These are phyloP conservation scores for Chelonoidis abingdonii DNA, from an alignment of 2,113 vertebrate species.

Conservation along the genomic window DNA sequence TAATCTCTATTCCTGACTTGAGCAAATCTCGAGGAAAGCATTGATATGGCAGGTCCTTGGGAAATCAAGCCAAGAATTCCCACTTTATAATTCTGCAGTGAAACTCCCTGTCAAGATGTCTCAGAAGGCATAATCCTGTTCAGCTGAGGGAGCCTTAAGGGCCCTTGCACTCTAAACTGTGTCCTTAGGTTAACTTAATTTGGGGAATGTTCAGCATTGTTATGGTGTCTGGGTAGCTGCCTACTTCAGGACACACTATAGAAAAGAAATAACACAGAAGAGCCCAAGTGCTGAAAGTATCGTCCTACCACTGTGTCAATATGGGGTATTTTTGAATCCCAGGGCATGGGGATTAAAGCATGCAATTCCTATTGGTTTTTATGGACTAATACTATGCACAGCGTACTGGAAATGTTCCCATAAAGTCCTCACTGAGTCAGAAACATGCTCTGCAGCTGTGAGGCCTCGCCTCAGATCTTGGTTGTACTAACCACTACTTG, in stretches of 20 bases:
- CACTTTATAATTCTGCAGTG: not conserved
- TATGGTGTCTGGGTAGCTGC: not conserved
- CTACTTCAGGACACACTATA: not conserved
- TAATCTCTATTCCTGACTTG: not conserved
- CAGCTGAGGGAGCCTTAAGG: not conserved
- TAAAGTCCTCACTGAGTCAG: not conserved
- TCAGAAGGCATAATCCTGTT: not conserved
- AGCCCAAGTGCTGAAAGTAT: constrained; percentile 8
- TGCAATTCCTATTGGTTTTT: not conserved
- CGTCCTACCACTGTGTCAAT: not conserved
- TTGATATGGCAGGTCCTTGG: not conserved
- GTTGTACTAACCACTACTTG: not conserved
- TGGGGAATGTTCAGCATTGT: not conserved
- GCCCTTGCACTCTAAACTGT: not conserved
- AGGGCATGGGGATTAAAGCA: not conserved
- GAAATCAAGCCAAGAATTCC: not conserved
- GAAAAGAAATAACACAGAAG: not conserved
- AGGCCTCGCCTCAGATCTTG: not conserved
- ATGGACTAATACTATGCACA: not conserved
- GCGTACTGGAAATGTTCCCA: not conserved
- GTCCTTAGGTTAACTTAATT: constrained; percentile 44
- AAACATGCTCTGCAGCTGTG: not conserved
- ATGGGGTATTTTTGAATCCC: constrained; percentile 14
- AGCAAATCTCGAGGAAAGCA: not conserved
- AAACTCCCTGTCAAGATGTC: not conserved